Evolutionary conservation across 2,888 invertebrate species (phyloP).

Genomic region (Lacanobia oleracea): DNA sequence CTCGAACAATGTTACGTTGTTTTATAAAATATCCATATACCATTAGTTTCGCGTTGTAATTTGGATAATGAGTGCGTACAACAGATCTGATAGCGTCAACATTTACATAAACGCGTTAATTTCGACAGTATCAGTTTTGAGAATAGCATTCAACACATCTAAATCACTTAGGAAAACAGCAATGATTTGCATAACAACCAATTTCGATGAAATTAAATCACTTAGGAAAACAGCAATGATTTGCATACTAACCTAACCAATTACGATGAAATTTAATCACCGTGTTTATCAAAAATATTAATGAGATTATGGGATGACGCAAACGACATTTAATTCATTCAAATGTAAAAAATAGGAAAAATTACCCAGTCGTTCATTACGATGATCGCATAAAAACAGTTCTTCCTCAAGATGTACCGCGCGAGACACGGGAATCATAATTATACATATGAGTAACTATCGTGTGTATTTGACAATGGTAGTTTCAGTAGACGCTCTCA

Average conservation of each 20-base stretch:
- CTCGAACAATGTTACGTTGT: not conserved
- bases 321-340: not conserved
- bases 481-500: not conserved
- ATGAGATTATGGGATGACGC: not conserved
- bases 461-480: slow-evolving; percentile 15
- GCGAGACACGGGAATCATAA: too few species aligned
- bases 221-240: slow-evolving; percentile 20
- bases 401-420: not conserved
- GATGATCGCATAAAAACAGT: not conserved
- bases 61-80: slow-evolving; percentile 14
- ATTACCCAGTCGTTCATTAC: not conserved
- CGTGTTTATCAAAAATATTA: slow-evolving; percentile 5
- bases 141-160: slow-evolving; percentile 35
- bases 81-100: slow-evolving; percentile 21
- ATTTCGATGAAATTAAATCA: slow-evolving; percentile 19
- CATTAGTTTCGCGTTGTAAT: slow-evolving; percentile 19
- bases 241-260: slow-evolving; percentile 16
- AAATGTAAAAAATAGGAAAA: not conserved
- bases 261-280: slow-evolving; percentile 12
- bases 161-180: slow-evolving; percentile 32
- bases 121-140: slow-evolving; percentile 37
- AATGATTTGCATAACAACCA: slow-evolving; percentile 12
- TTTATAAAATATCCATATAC: slow-evolving; percentile 5
- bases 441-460: not conserved
- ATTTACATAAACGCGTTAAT: slow-evolving; percentile 44